Conservation (phyloP, 2,888 invertebrate species). For the Leptinotarsa tumamoca region DNA sequence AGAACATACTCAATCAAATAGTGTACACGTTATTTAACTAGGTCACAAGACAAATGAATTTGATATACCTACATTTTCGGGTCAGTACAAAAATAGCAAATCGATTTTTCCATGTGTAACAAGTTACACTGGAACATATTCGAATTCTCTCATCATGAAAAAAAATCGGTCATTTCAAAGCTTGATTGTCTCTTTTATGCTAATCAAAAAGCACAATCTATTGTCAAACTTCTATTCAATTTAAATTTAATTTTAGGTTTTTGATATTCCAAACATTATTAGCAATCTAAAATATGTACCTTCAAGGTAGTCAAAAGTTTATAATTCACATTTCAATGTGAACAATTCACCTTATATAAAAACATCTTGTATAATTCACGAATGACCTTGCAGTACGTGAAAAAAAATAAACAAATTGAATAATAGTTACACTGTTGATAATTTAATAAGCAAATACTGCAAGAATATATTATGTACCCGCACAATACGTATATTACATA, state of each 20-base stretch:
- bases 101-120: not conserved
- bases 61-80: not conserved
- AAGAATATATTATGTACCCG: not conserved
- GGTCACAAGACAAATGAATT: not conserved
- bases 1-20: not conserved
- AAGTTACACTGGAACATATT: not conserved
- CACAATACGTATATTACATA: not conserved
- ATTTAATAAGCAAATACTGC: not conserved
- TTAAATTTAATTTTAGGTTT: too few species aligned
- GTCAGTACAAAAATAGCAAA: constrained; percentile 3
- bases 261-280: too few species aligned
- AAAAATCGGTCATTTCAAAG: not conserved
- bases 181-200: too few species aligned
- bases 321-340: not conserved
- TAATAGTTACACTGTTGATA: not conserved
- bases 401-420: constrained; percentile 1
- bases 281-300: not conserved
- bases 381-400: not conserved
- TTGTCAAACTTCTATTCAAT: too few species aligned
- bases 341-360: not conserved
- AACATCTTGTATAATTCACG: not conserved
- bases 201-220: too few species aligned
- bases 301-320: not conserved
- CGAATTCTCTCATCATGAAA: not conserved
- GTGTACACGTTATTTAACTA: not conserved